Base-by-base conservation (phyloP, 2,888 invertebrate genomes). In the Lycaena phlaeas region DNA sequence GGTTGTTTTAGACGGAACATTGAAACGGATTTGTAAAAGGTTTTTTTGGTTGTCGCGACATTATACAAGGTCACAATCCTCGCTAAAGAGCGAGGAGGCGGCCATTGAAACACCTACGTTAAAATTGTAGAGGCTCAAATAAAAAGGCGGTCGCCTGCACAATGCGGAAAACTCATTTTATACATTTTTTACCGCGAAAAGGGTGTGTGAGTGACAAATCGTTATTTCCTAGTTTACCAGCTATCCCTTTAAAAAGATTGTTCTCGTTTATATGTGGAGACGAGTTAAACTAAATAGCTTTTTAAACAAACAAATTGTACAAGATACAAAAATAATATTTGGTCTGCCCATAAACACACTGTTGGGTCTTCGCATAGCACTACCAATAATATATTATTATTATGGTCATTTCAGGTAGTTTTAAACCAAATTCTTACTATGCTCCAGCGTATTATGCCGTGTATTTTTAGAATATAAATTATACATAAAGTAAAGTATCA, bases 131-230 rank as follows among this genome's bases (percentile, higher is more conserved):
- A 55, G 55, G 48, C 52, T 43, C 43, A 47, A 48, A 52, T 50
- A 55, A 54, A 56, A 51, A 50, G 48, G 45, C 44, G 38, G 48
- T 42, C 46, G 42, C 41, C 34, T 27, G 39, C 46, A 57, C 57
- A 57, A 56, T 55, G 53, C 43, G 45, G 48, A 41, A 50, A 50
- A 52, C 52, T 52, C 57, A 53, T 55, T 53, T 47, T 52, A 50
- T 54, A 54, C 46, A 41, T 39, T 41, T 44, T 41, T 14, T 36
- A 34, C 41, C 27, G 27, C 3, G 2, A 22, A 22, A 22, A 5
- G 22, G 22, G 22, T 9, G 22, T 22, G 22, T 22, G 22, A 22
- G 22, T 22, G 22, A 22, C 5, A 22, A 22, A 22, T 22, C 22
- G 22, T 22, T 22, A 22, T 22, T 22, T 22, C 22, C 4, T 18